phyloP scores from a whole-genome alignment of 2,113 vertebrate genomes.

The Caracal caracal region DNA sequence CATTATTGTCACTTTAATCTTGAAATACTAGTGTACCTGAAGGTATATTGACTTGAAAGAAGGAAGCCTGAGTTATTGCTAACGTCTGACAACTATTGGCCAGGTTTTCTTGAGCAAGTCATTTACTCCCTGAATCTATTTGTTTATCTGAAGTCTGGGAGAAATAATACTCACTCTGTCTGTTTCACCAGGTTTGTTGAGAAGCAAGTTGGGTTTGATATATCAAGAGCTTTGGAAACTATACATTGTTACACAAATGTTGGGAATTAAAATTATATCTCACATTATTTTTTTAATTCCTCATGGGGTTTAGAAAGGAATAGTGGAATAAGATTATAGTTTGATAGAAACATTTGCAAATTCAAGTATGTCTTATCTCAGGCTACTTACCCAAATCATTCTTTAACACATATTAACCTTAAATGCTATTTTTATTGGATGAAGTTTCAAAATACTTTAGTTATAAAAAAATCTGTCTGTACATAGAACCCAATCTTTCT shows the following conservation, averaged over 20 bases:
- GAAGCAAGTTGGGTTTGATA: background rate
- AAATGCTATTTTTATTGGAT: background rate
- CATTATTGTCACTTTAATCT: background rate
- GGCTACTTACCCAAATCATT: background rate
- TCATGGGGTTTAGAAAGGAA: background rate
- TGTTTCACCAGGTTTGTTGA: background rate
- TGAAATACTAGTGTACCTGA: background rate
- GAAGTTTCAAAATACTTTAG: background rate
- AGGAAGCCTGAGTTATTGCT: background rate
- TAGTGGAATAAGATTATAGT: background rate
- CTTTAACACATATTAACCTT: background rate
- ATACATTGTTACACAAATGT: background rate
- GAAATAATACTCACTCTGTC: background rate
- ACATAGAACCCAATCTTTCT: background rate
- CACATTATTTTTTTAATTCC: background rate
- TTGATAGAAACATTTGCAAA: conserved; percentile 6
- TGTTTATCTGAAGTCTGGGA: background rate
- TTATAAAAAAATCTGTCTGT: background rate
- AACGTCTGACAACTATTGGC: background rate
- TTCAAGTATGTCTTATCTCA: conserved; percentile 27
- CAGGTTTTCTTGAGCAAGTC: background rate
- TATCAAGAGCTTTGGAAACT: background rate
- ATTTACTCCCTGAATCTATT: background rate
- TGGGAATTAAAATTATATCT: background rate
- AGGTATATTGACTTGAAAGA: background rate